These are phyloP conservation scores for Anthonomus grandis DNA, from an alignment of 1,140 invertebrate genomes.

Conservation along the genomic window DNA sequence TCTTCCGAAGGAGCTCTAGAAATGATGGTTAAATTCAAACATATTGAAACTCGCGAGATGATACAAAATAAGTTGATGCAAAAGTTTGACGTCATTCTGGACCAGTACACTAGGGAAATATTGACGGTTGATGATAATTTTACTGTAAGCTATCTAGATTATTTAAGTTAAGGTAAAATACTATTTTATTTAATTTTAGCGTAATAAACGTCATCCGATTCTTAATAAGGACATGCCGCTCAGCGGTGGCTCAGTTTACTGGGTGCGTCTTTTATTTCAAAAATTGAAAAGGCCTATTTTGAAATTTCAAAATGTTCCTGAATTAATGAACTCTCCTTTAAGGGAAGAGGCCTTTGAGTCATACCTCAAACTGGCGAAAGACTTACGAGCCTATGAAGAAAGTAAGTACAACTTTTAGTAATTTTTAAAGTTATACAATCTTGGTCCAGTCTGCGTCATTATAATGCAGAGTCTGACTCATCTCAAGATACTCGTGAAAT, in stretches of 20 bases:
- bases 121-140: constrained; percentile 63
- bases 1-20: constrained; percentile 77
- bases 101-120: constrained; percentile 81
- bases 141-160: constrained; percentile 49
- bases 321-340: constrained; percentile 70
- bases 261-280: constrained; percentile 74
- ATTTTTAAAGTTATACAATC: too few species aligned
- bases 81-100: constrained; percentile 82
- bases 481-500: too few species aligned
- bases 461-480: too few species aligned
- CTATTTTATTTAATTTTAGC: constrained; percentile 53
- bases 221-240: constrained; percentile 73
- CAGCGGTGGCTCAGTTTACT: constrained; percentile 76
- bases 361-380: constrained; percentile 69
- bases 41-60: constrained; percentile 68
- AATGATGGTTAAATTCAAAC: constrained; percentile 75
- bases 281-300: constrained; percentile 74
- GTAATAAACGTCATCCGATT: constrained; percentile 67
- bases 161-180: neutral
- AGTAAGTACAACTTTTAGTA: too few species aligned
- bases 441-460: too few species aligned
- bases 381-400: constrained; percentile 73
- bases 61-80: constrained; percentile 69
- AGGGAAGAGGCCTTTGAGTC: constrained; percentile 70
- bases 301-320: constrained; percentile 69